Evolutionary conservation across 2,797 vertebrate species (phyloP), one percentile per base, ranked within the genome.

Genomic region (Scleropages formosus): DNA sequence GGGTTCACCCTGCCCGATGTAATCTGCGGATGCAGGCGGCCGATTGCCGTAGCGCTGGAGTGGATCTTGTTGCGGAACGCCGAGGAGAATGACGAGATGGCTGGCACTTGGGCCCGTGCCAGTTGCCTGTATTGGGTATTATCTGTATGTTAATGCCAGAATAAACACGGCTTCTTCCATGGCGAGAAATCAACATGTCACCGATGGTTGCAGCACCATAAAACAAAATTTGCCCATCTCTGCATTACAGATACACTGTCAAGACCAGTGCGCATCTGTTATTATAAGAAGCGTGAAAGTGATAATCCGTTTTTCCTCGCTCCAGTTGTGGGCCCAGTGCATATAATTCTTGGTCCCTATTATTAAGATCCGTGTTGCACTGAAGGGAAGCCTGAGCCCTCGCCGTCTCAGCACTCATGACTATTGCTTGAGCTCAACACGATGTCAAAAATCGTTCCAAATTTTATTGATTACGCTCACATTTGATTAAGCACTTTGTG

Each of bases 401-500:
- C 31, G 69, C 49, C 71, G 51, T 27, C 71, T 71, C 49, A 56
- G 26, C 26, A 59, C 22, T 18, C 62, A 60, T 26, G 24, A n/a
- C 56, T 51, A 63, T 74, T 74, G n/a, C n/a, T n/a, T n/a, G n/a
- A n/a, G n/a, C n/a, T n/a, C n/a, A n/a, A n/a, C n/a, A n/a, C n/a
- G n/a, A n/a, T 51, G 47, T 51, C 22, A 4, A 16, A 75, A 69
- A 61, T 61, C 26, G 65, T 49, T 56, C 71, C 51, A 22, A 49
- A 71, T 18, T 61, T 65, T 61, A 60, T 69, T 56, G 63, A 64
- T 74, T 74, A 63, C 59, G 20, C 72, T 72, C 72, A 53, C 27
- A 18, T 72, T 64, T 61, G n/a, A 58, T 56, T 65, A 51, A 58
- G 49, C 51, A 12, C 4, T 64, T 66, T 65, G 59, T 47, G 56